Evolutionary conservation across 2,888 invertebrate genomes (phyloP).

Genomic region (Cyclophora punctaria): DNA sequence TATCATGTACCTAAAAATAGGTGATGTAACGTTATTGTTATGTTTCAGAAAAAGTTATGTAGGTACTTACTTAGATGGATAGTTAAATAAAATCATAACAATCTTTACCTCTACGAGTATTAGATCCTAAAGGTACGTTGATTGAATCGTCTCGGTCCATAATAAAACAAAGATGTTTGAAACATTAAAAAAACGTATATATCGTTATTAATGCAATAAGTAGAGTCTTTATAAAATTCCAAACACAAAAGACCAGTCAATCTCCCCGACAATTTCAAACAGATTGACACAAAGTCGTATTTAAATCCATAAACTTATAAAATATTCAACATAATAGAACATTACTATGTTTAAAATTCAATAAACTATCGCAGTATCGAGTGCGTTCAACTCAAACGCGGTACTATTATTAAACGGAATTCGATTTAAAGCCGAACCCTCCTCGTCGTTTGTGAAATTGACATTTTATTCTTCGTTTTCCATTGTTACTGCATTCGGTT

Average conservation of each 20-base stretch:
- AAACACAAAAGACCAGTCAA: background rate
- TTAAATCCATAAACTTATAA: conserved; percentile 2
- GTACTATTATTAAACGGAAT: conserved; percentile 74
- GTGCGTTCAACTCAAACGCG: conserved; percentile 71
- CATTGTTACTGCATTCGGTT: conserved; percentile 70
- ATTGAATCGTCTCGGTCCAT: too few relatives aligned
- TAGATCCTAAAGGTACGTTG: too few relatives aligned
- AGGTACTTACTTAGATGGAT: too few relatives aligned
- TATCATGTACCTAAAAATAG: too few relatives aligned
- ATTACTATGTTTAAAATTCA: conserved; percentile 45
- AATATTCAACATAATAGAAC: conserved; percentile 4
- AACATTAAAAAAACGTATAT: background rate
- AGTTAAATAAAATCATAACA: too few relatives aligned
- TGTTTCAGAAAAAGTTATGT: too few relatives aligned
- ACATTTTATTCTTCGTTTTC: conserved; percentile 75
- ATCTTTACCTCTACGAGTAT: too few relatives aligned
- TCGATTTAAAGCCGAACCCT: conserved; percentile 74
- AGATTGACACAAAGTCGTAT: background rate
- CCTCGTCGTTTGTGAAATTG: conserved; percentile 74
- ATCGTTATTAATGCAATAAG: too few relatives aligned
- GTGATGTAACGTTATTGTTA: too few relatives aligned
- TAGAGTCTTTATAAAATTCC: background rate
- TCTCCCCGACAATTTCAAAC: background rate
- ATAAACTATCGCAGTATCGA: conserved; percentile 68
- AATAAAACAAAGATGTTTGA: background rate